A percentile compares a stretch with the other conserved stretches of the same genome.
Conservation (phyloP, 2,113 vertebrate genomes). For the Promerops cafer region DNA sequence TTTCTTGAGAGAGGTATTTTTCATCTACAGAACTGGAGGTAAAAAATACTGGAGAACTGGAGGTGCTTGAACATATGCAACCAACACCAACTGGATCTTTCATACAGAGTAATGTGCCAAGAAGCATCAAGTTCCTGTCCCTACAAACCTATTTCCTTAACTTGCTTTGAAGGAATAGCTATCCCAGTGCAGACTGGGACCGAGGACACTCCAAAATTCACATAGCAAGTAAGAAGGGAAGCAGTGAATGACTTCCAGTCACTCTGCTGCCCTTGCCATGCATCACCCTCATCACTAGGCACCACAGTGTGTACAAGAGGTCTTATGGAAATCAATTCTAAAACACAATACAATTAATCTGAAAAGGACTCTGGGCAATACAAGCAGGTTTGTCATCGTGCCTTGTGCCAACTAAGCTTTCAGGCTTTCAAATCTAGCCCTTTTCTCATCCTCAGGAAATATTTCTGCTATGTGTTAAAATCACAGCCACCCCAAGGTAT, state of each 20-base stretch:
- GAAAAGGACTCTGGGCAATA: background rate
- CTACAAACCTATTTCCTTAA: background rate
- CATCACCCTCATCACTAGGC: background rate
- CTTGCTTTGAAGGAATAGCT: background rate
- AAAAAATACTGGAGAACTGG: no score
- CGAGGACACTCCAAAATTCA: background rate
- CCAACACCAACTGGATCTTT: background rate
- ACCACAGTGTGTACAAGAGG: background rate
- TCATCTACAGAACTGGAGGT: background rate
- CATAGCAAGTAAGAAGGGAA: background rate
- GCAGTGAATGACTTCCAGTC: background rate
- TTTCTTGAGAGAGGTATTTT: background rate
- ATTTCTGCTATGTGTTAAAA: background rate
- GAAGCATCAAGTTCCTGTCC: background rate
- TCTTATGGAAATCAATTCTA: fast-evolving
- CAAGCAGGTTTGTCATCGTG: background rate
- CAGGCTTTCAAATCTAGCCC: background rate
- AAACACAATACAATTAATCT: background rate
- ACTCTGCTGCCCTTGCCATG: background rate
- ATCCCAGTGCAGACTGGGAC: background rate
- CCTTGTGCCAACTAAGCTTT: background rate
- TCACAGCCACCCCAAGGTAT: background rate
- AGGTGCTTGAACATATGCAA: background rate
- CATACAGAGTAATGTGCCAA: background rate
- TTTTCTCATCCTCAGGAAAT: background rate